Base-by-base conservation (phyloP, 2,888 invertebrate species). In the Xiphydria camelus region DNA sequence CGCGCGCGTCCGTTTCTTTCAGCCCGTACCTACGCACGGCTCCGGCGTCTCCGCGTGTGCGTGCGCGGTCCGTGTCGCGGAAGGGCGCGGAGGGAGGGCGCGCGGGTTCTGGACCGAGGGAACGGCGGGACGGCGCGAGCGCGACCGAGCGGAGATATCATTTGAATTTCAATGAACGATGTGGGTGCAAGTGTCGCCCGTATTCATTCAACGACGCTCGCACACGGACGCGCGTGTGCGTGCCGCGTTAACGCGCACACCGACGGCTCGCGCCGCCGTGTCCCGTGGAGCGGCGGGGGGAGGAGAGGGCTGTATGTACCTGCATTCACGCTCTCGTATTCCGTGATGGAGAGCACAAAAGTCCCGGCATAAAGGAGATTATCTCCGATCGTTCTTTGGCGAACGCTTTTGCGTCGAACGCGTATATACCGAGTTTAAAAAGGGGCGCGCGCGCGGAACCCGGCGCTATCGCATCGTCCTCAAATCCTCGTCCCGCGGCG, bases 81-180 rank as follows among this genome's bases (percentile, higher is more conserved):
- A n/a, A 3, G 17, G 17, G 7, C 10, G n/a, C 17, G n/a, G 4
- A 4, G 5, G 7, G 33, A 4, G 14, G 15, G 4, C 31, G 4
- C n/a, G 4, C 15, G n/a, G 14, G 10, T 4, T 14, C 6, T 6
- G 10, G n/a, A 10, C n/a, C n/a, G 6, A 26, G 12, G 14, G 14
- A 10, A 22, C 12, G 26, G 26, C 26, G 12, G 10, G 5, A 26
- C 26, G 10, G 10, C n/a, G 26, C 12, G n/a, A 26, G 14, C 26
- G 26, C 10, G 26, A 5, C 26, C 6, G 10, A 14, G 7, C 26
- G 14, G 37, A 60, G 57, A 59, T 62, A 62, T 63, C 59, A 69
- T 70, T 72, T 70, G 68, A 71, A 71, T 70, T 72, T 69, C 66
- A 72, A 73, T 70, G 70, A 70, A 65, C 61, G 61, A 64, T 66